These are phyloP conservation scores for Porites cylindrica DNA, from an alignment of 92 coral and sea anemone genomes.

Conservation along the genomic window DNA sequence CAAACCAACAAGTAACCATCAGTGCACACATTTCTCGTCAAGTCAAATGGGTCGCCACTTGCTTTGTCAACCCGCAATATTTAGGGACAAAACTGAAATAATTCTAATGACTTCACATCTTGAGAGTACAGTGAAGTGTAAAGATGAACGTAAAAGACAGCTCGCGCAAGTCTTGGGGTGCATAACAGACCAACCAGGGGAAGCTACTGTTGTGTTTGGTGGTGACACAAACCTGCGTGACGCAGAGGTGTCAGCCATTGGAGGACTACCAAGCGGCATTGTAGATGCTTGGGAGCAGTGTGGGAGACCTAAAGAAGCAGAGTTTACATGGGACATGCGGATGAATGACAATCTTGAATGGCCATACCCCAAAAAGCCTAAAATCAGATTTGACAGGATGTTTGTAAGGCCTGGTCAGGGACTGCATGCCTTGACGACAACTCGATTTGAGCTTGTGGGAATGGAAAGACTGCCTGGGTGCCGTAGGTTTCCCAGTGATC, in stretches of 20 bases:
- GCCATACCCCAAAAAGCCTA: constrained; percentile 57
- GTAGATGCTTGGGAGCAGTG: constrained; percentile 87
- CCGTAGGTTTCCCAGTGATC: constrained; percentile 89
- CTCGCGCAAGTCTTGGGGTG: constrained; percentile 61
- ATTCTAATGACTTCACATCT: constrained; percentile 93
- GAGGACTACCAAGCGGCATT: constrained; percentile 78
- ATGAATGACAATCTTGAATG: constrained; percentile 76
- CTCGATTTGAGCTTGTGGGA: constrained; percentile 76
- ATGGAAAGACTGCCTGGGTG: constrained; percentile 77
- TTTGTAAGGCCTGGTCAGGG: constrained; percentile 70
- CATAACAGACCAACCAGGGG: constrained; percentile 62
- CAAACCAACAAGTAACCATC: constrained; percentile 54
- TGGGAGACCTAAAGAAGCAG: constrained; percentile 75
- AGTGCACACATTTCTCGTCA: constrained; percentile 49
- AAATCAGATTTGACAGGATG: constrained; percentile 88
- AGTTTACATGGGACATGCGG: constrained; percentile 88
- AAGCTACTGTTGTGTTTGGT: constrained; percentile 81
- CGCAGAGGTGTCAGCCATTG: constrained; percentile 75
- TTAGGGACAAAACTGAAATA: constrained; percentile 55
- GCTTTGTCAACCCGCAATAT: constrained; percentile 80
- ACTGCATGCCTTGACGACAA: constrained; percentile 38
- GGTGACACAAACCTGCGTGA: constrained; percentile 95
- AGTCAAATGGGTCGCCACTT: constrained; percentile 91
- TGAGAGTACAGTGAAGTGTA: constrained; percentile 76
- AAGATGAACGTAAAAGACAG: constrained; percentile 81